phyloP scores from a whole-genome alignment of 2,888 invertebrate species.

The Trypoxylon attenuatum region DNA sequence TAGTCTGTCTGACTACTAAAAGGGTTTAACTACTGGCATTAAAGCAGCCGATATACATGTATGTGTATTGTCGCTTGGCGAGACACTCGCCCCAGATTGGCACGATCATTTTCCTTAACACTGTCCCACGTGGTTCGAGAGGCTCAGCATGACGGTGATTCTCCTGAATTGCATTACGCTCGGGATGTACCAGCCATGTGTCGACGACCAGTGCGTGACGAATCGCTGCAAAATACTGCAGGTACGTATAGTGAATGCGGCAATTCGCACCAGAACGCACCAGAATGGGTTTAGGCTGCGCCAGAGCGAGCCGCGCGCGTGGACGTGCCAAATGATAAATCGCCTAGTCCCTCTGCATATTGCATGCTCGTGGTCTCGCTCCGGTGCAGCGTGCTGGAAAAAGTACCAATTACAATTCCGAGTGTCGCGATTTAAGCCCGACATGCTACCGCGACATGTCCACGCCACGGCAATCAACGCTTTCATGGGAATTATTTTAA shows the following conservation, averaged over 20 bases:
- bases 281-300: neutral
- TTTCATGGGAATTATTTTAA: slow-evolving; percentile 18
- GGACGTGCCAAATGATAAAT: too few species aligned
- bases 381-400: neutral
- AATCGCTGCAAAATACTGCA: slow-evolving; percentile 93
- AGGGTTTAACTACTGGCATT: neutral
- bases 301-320: too few species aligned
- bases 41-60: neutral
- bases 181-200: slow-evolving; percentile 99
- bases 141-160: slow-evolving; percentile 98
- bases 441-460: neutral
- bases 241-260: slow-evolving; percentile 80
- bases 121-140: slow-evolving; percentile 94
- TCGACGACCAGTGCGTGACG: slow-evolving; percentile 92
- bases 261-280: too few species aligned
- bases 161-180: slow-evolving; percentile 98
- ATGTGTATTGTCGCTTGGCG: neutral
- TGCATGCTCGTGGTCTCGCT: neutral
- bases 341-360: neutral
- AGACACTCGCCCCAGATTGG: neutral
- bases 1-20: neutral
- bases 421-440: slow-evolving; percentile 8
- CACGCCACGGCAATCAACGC: neutral
- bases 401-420: slow-evolving; percentile 19
- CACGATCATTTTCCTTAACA: slow-evolving; percentile 79